These are phyloP conservation scores for Micromesistius poutassou DNA, from an alignment of 2,797 vertebrate genomes.

Conservation along the genomic window DNA sequence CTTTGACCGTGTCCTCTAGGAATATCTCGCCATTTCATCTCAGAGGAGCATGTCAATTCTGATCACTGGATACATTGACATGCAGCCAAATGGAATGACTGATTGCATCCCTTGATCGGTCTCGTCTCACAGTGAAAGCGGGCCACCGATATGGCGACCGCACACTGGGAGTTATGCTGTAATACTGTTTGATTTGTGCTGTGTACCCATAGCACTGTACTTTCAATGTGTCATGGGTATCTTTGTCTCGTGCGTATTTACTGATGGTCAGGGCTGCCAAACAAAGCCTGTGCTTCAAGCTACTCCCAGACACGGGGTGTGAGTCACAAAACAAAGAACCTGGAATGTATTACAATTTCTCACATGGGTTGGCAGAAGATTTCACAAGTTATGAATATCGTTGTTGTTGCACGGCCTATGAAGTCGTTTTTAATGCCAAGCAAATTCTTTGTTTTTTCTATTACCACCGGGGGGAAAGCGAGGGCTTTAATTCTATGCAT, in stretches of 20 bases:
- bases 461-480: neutral
- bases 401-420: too few relatives aligned
- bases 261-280: neutral
- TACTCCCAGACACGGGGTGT: neutral
- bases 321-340: neutral
- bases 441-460: neutral
- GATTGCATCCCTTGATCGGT: constrained; percentile 23
- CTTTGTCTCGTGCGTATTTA: neutral
- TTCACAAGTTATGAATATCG: neutral
- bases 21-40: constrained; percentile 42
- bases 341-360: neutral
- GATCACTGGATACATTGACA: constrained; percentile 10
- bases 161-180: constrained; percentile 1
- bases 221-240: too few relatives aligned
- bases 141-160: constrained; percentile 11
- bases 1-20: neutral
- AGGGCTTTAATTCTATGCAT: neutral
- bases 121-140: neutral
- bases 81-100: constrained; percentile 28
- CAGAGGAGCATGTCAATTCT: constrained; percentile 16
- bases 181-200: constrained; percentile 37
- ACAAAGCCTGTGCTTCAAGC: neutral
- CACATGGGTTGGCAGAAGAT: neutral
- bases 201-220: neutral
- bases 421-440: neutral